phyloP scores from a whole-genome alignment of 2,888 invertebrate species.

The Yponomeuta cagnagella region DNA sequence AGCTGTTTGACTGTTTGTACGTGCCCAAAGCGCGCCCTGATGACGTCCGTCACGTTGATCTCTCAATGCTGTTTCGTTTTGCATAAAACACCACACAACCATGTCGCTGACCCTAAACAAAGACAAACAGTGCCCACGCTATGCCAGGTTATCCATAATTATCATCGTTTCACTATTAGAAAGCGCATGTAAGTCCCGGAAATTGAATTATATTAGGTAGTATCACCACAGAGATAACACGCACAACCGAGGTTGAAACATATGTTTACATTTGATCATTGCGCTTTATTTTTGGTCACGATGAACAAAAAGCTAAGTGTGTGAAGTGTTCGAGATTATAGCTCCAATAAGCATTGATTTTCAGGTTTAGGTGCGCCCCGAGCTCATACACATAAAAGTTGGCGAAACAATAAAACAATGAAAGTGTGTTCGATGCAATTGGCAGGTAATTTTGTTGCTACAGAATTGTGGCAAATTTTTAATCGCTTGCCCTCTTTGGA shows the following conservation, averaged over 20 bases:
- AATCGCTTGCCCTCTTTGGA: conserved; percentile 45
- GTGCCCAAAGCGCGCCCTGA: not conserved
- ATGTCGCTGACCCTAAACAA: no score
- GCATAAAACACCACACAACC: not conserved
- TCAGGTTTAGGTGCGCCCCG: not conserved
- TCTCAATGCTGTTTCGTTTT: not conserved
- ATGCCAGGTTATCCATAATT: no score
- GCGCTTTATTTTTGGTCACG: no score
- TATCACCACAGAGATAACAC: no score
- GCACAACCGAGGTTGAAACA: no score
- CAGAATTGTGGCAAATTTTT: conserved; percentile 58
- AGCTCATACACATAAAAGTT: not conserved
- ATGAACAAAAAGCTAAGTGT: no score
- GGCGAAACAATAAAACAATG: conserved; percentile 56
- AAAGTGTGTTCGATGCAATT: conserved; percentile 70
- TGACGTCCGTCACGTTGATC: conserved; percentile 1
- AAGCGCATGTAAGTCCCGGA: no score
- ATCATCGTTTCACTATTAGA: not conserved
- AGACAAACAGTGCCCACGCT: no score
- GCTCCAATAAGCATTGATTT: not conserved
- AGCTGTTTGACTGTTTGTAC: conserved; percentile 41
- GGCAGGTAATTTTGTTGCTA: conserved; percentile 70
- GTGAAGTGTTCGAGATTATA: no score
- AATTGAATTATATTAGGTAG: no score
- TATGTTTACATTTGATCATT: no score